A percentile compares a stretch with the other conserved stretches of the same genome.
phyloP scores from a whole-genome alignment of 2,113 vertebrate species.

The Actinemys pallida region DNA sequence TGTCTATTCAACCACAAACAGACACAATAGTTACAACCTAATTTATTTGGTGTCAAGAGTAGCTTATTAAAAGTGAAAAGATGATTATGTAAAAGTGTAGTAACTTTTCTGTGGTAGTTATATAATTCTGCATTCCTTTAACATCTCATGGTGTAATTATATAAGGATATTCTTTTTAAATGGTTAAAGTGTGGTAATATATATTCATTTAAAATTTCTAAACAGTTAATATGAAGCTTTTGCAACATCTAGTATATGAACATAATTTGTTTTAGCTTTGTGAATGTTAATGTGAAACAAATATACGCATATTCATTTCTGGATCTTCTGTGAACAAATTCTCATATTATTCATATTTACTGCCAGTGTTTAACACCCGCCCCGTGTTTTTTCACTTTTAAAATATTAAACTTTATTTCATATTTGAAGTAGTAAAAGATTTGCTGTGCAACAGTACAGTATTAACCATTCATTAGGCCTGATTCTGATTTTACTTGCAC shows the following conservation, averaged over 20 bases:
- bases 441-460: accelerated
- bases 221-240: neutral
- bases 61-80: slow-evolving; percentile 69
- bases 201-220: neutral
- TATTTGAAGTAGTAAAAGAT: neutral
- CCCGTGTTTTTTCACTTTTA: neutral
- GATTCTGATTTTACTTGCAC: neutral
- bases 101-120: slow-evolving; percentile 66
- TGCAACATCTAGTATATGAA: neutral
- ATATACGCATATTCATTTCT: neutral
- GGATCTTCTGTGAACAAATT: neutral
- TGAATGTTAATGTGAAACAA: neutral
- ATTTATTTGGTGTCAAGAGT: slow-evolving; percentile 74
- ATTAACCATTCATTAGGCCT: neutral
- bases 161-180: neutral
- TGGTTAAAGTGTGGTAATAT: neutral
- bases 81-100: slow-evolving; percentile 62
- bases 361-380: neutral
- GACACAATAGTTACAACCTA: slow-evolving; percentile 80
- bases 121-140: slow-evolving; percentile 62
- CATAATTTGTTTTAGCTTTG: neutral
- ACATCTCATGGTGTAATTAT: slow-evolving; percentile 39
- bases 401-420: neutral
- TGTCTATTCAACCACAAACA: slow-evolving; percentile 78
- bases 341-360: neutral